Conservation (phyloP, 2,888 invertebrate genomes). For the Drosophila phalerata region DNA sequence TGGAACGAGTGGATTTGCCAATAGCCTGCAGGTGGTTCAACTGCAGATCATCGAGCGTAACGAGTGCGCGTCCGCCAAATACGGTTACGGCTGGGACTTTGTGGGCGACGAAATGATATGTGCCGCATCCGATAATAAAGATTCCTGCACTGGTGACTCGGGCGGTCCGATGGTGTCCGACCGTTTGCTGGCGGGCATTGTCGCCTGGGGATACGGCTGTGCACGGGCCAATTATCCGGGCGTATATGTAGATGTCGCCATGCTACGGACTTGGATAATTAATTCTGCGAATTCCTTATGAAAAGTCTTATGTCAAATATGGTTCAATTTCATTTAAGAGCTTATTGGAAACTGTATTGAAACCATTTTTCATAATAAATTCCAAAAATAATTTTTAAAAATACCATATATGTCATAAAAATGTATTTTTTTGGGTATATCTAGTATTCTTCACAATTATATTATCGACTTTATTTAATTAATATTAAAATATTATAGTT, state of each 20-base stretch:
- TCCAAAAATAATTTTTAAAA: too few relatives aligned
- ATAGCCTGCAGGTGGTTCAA: slow-evolving; percentile 51
- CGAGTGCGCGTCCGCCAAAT: slow-evolving; percentile 57
- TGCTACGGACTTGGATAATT: slow-evolving; percentile 63
- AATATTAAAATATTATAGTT: too few relatives aligned
- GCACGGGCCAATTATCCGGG: slow-evolving; percentile 84
- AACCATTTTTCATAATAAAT: too few relatives aligned
- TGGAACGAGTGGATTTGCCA: slow-evolving; percentile 34
- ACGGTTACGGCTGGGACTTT: slow-evolving; percentile 71
- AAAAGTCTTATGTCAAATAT: too few relatives aligned
- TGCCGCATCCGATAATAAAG: slow-evolving; percentile 64
- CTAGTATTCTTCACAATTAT: too few relatives aligned
- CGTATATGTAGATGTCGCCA: slow-evolving; percentile 84
- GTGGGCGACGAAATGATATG: slow-evolving; percentile 66
- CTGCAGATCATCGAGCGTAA: slow-evolving; percentile 57
- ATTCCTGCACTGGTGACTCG: slow-evolving; percentile 84
- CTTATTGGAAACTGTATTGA: too few relatives aligned
- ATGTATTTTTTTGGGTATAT: too few relatives aligned
- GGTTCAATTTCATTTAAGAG: too few relatives aligned
- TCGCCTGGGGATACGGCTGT: slow-evolving; percentile 85
- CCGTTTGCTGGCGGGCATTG: slow-evolving; percentile 75
- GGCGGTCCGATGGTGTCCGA: slow-evolving; percentile 74
- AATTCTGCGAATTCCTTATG: slow-evolving; percentile 51
- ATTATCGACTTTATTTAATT: too few relatives aligned
- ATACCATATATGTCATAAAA: too few relatives aligned